Percentiles rank a stretch among this genome's conserved stretches.
Evolutionary conservation across 2,797 vertebrate genomes (phyloP).

Genomic region (Smutsia temminckii): DNA sequence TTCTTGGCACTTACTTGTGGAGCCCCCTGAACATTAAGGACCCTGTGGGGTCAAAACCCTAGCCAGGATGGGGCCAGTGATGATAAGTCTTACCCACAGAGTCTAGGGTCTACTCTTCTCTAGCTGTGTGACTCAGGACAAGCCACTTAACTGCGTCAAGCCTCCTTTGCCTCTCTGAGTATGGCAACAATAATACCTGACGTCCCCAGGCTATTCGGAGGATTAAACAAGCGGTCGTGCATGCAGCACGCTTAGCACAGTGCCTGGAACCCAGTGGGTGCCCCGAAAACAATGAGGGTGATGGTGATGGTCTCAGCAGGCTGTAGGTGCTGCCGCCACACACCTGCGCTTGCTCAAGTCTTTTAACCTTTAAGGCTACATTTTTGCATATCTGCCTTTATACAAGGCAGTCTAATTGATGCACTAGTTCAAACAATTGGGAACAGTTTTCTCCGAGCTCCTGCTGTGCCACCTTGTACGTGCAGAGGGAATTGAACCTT

Average conservation of each 20-base stretch:
- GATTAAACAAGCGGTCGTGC: neutral
- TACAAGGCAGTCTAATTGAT: slow-evolving; percentile 3
- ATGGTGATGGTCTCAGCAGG: neutral
- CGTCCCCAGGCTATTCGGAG: neutral
- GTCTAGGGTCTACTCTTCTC: neutral
- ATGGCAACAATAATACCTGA: neutral
- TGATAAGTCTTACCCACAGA: neutral
- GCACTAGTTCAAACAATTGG: neutral
- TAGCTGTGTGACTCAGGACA: neutral
- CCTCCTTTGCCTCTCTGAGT: neutral
- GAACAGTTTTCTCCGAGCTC: neutral
- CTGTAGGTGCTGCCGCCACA: neutral
- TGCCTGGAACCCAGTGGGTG: neutral
- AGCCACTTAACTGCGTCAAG: neutral
- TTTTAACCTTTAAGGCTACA: neutral
- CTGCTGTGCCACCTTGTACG: neutral
- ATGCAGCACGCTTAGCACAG: neutral
- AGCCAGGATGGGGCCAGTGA: neutral
- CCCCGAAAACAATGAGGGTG: neutral
- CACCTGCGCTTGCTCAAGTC: neutral
- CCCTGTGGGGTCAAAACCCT: neutral
- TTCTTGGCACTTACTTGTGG: neutral
- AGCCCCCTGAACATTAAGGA: neutral
- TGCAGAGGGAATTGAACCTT: neutral
- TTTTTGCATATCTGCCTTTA: neutral